These are phyloP conservation scores for Anastrepha obliqua DNA, from an alignment of 1,140 invertebrate genomes.

Conservation along the genomic window DNA sequence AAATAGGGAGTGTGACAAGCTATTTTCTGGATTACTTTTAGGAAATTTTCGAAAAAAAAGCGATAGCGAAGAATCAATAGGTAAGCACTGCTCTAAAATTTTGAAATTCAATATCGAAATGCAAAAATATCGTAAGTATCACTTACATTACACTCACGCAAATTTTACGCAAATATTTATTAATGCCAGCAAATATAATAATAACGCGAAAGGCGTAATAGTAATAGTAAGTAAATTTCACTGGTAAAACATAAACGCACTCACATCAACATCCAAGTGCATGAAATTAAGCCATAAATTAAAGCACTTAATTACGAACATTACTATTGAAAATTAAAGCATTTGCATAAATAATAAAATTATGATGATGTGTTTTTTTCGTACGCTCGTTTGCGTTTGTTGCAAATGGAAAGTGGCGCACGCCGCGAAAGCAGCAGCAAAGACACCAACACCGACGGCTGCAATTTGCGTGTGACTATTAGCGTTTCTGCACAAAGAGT, in stretches of 20 bases:
- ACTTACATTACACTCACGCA: not conserved
- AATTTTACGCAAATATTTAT: not conserved
- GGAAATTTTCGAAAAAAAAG: no score
- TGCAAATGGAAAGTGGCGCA: conserved; percentile 35
- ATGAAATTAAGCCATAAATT: conserved; percentile 40
- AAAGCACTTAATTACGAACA: conserved; percentile 47
- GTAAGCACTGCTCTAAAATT: not conserved
- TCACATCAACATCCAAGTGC: conserved; percentile 37
- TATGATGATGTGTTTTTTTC: conserved; percentile 21
- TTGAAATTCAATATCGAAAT: not conserved
- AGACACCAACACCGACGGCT: not conserved
- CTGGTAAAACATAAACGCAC: not conserved
- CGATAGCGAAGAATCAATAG: no score
- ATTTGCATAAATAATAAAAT: conserved; percentile 47
- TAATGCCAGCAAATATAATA: not conserved
- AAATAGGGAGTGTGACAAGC: no score
- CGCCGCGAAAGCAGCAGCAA: conserved; percentile 10
- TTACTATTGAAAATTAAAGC: conserved; percentile 52
- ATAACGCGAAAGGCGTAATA: not conserved
- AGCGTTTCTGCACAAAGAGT: conserved; percentile 20
- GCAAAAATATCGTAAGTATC: not conserved
- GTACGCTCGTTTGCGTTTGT: not conserved
- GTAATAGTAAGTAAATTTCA: not conserved
- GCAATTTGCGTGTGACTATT: conserved; percentile 10
- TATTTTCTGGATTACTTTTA: no score